A percentile compares a stretch with the other conserved stretches of the same genome.
phyloP scores from a whole-genome alignment of 1,140 invertebrate species.

The Asobara japonica region DNA sequence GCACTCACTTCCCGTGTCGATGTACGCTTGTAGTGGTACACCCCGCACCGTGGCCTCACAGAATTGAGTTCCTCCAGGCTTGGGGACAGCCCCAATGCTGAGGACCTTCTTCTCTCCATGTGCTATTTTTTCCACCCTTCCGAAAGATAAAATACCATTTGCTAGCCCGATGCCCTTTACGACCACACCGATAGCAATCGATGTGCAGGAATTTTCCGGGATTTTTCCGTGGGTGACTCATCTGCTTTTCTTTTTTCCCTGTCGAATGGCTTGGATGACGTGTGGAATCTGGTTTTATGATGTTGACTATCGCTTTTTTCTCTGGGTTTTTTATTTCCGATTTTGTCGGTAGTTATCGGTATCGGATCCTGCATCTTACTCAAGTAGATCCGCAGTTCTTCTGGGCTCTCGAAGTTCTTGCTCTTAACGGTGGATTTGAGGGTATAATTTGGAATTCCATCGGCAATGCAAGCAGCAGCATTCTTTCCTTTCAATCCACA shows the following conservation, averaged over 20 bases:
- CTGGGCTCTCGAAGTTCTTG: constrained; percentile 19
- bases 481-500: constrained; percentile 27
- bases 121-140: not conserved
- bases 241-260: not conserved
- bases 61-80: not conserved
- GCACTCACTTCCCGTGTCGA: constrained; percentile 31
- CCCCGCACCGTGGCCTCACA: constrained; percentile 27
- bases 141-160: not conserved
- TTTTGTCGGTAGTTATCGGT: not conserved
- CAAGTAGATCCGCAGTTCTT: constrained; percentile 23
- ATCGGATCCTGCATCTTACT: constrained; percentile 4
- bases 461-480: constrained; percentile 27
- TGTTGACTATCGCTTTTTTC: constrained; percentile 10
- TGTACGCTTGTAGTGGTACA: constrained; percentile 19
- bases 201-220: not conserved
- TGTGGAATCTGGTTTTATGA: not conserved
- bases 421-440: constrained; percentile 16
- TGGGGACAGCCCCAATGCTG: constrained; percentile 13
- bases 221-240: too few relatives aligned
- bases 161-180: constrained; percentile 17
- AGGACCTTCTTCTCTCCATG: constrained; percentile 14
- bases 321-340: not conserved
- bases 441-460: constrained; percentile 22
- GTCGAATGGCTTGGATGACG: not conserved
- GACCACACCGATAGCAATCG: constrained; percentile 1